These are phyloP conservation scores for Liasis olivaceus DNA, from an alignment of 2,797 vertebrate genomes.

Conservation along the genomic window DNA sequence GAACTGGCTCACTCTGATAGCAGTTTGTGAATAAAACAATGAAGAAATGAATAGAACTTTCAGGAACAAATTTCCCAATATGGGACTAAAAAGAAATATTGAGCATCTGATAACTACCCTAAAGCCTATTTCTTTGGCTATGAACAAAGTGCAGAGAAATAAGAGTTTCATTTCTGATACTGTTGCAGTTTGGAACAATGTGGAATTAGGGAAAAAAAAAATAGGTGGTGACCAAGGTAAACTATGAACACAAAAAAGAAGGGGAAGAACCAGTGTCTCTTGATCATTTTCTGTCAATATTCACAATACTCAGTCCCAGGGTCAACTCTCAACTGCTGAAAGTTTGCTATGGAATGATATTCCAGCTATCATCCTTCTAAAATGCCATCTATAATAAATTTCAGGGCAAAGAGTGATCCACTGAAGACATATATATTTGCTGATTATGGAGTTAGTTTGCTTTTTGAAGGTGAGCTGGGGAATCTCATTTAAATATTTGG, in stretches of 20 bases:
- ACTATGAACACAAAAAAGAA: neutral
- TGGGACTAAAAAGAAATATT: too few relatives aligned
- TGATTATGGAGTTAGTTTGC: neutral
- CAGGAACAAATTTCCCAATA: too few relatives aligned
- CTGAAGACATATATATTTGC: neutral
- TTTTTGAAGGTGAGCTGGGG: neutral
- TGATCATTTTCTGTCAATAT: neutral
- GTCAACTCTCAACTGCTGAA: neutral
- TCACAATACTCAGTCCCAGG: neutral
- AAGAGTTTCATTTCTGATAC: neutral
- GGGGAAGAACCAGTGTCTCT: neutral
- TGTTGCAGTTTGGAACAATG: neutral
- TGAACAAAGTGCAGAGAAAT: neutral
- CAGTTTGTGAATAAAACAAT: too few relatives aligned
- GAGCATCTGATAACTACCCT: too few relatives aligned
- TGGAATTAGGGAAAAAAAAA: neutral
- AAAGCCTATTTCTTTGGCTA: too few relatives aligned
- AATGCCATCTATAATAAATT: neutral
- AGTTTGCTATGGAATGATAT: neutral
- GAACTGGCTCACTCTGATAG: too few relatives aligned
- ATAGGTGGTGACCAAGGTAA: neutral
- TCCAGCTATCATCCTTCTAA: neutral
- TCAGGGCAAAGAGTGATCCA: neutral
- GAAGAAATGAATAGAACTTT: too few relatives aligned
- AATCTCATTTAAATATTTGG: neutral